Evolutionary conservation across 2,888 invertebrate genomes (phyloP), one percentile per base, ranked within the genome.

Genomic region (Trissolcus brochymenae): DNA sequence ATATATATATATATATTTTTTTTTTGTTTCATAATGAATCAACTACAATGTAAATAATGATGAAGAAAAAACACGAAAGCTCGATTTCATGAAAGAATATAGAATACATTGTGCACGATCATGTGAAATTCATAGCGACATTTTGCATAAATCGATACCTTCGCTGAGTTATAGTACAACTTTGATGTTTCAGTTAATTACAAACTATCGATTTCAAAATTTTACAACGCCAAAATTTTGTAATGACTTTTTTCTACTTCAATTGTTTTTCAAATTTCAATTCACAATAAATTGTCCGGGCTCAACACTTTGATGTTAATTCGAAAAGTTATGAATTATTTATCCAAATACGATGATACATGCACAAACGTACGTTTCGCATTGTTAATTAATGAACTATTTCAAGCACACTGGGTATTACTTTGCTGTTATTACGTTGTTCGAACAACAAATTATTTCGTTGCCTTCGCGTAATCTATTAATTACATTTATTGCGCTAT

Each of bases 401-500:
- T 57, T 25, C 21, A 19, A 14, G 35, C 40, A 17, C 35, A 13
- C 13, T n/a, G 43, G 29, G 50, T 16, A 67, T 53, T 64, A 46
- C 59, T 53, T 17, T 51, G 51, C 17, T 51, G 51, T 51, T 51
- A 19, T 16, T 17, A 19, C 51, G 53, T 64, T 64, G 21, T 53
- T 60, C 14, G 59, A 72, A 49, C 59, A 60, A 65, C 64, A 72
- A 72, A 72, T 65, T 72, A 60, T 65, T 53, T 60, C 41, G 59
- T 72, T 65, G 29, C 49, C 49, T 25, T 49, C 35, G 54, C 55
- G 54, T 54, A 60, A 54, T 65, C 65, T 65, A 72, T 72, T 72
- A 65, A 72, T 72, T 72, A 59, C 65, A 72, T 72, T 72, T 72
- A 72, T 65, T 25, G 60, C 55, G 50, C 72, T 43, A 72, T 72